Percentiles rank a stretch among this genome's conserved stretches.
Conservation (phyloP, 1,140 invertebrate species). For the Sarcophaga bullata region DNA sequence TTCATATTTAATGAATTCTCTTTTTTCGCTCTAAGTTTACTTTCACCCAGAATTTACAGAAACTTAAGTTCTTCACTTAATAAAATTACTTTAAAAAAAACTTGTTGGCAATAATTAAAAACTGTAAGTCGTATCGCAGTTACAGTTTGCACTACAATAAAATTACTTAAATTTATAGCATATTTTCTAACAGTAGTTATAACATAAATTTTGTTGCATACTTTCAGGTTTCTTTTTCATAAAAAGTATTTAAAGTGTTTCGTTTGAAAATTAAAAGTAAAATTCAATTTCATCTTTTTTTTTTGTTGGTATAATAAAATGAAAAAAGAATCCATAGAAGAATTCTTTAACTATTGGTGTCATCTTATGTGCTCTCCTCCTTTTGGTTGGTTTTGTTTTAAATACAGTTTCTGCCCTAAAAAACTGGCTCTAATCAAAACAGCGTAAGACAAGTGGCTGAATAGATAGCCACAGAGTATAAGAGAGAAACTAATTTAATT, state of each 20-base stretch:
- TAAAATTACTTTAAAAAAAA: no score
- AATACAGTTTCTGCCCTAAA: neutral
- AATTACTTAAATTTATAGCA: neutral
- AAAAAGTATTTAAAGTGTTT: neutral
- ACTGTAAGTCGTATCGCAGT: no score
- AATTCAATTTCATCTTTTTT: no score
- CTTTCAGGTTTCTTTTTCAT: neutral
- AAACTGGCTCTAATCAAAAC: neutral
- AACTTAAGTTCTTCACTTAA: no score
- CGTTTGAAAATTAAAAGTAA: no score
- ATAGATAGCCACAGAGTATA: neutral
- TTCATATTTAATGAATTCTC: no score
- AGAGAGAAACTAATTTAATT: conserved; percentile 26
- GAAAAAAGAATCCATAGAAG: no score
- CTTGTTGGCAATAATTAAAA: no score
- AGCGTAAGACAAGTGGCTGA: neutral
- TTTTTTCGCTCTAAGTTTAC: no score
- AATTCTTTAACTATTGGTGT: neutral
- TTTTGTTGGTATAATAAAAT: no score
- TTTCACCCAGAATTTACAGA: no score
- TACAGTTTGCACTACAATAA: no score
- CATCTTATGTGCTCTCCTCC: neutral
- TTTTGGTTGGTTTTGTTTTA: neutral
- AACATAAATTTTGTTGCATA: neutral
- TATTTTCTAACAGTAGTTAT: neutral